A percentile compares a stretch with the other conserved stretches of the same genome.
phyloP scores from a whole-genome alignment of 53 echinoderm and acorn worm genomes.

The Antedon mediterranea region DNA sequence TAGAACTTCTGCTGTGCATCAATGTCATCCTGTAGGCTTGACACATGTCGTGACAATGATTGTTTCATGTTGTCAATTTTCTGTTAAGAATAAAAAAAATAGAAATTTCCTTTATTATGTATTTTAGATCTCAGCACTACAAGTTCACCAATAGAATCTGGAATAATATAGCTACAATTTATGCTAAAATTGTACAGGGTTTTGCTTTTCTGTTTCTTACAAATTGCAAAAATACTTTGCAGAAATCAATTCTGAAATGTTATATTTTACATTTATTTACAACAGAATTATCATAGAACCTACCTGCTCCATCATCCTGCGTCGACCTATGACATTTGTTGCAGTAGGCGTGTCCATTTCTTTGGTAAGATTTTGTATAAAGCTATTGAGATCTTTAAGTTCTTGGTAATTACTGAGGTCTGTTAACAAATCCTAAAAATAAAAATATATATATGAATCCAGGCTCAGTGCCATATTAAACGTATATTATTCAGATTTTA shows the following conservation, averaged over 20 bases:
- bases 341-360: slow-evolving; percentile 82
- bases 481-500: no score
- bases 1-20: slow-evolving; percentile 41
- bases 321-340: slow-evolving; percentile 62
- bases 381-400: slow-evolving; percentile 23
- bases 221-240: no score
- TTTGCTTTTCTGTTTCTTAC: no score
- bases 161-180: no score
- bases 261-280: no score
- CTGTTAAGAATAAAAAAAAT: slow-evolving; percentile 27
- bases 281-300: not conserved
- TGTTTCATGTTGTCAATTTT: slow-evolving; percentile 49
- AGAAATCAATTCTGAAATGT: no score
- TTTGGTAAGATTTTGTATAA: slow-evolving; percentile 50
- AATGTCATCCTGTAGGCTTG: slow-evolving; percentile 53
- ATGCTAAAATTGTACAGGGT: no score
- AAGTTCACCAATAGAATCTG: no score
- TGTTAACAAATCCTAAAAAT: slow-evolving; percentile 48
- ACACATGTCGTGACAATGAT: slow-evolving; percentile 46
- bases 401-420: slow-evolving; percentile 48
- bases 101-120: not conserved
- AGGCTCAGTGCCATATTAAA: no score
- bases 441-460: not conserved
- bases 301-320: slow-evolving; percentile 73
- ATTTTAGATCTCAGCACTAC: no score